Conservation (phyloP, 2,113 vertebrate species). For the Brachyistius frenatus region DNA sequence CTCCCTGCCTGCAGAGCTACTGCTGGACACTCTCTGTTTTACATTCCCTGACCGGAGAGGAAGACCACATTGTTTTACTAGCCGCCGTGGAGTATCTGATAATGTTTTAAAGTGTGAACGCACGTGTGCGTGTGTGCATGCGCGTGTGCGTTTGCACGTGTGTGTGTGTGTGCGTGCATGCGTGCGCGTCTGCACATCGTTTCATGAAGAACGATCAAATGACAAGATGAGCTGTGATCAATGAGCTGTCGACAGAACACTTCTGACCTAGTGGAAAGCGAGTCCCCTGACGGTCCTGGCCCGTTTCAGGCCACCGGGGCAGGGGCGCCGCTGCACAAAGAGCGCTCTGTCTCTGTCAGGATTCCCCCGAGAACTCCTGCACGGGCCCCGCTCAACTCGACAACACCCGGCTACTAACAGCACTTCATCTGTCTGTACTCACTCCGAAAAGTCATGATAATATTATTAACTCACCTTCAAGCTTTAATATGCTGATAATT, state of each 20-base stretch:
- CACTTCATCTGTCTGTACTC: slow-evolving; percentile 74
- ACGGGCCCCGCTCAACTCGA: slow-evolving; percentile 73
- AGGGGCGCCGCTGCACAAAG: slow-evolving; percentile 79
- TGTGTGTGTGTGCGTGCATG: slow-evolving; percentile 23
- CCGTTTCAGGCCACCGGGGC: slow-evolving; percentile 80
- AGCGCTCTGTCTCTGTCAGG: slow-evolving; percentile 82
- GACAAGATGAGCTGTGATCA: slow-evolving; percentile 88
- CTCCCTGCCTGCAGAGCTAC: slow-evolving; percentile 63
- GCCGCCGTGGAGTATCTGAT: slow-evolving; percentile 68
- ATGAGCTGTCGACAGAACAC: slow-evolving; percentile 89
- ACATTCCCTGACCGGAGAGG: slow-evolving; percentile 55
- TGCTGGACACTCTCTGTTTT: slow-evolving; percentile 64
- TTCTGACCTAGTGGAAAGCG: slow-evolving; percentile 85
- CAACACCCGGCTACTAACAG: slow-evolving; percentile 74
- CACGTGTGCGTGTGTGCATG: slow-evolving; percentile 17
- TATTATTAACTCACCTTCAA: slow-evolving; percentile 49
- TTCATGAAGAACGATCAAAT: slow-evolving; percentile 74
- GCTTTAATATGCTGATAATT: slow-evolving; percentile 48
- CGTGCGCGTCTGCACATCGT: slow-evolving; percentile 58
- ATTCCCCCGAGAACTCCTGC: slow-evolving; percentile 68
- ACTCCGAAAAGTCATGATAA: slow-evolving; percentile 62
- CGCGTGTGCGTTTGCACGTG: slow-evolving; percentile 31
- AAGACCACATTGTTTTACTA: slow-evolving; percentile 73
- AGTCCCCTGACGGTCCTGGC: slow-evolving; percentile 78
- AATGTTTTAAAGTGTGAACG: slow-evolving; percentile 69